Conservation (phyloP, 1,140 invertebrate species). For the Sogatella furcifera region DNA sequence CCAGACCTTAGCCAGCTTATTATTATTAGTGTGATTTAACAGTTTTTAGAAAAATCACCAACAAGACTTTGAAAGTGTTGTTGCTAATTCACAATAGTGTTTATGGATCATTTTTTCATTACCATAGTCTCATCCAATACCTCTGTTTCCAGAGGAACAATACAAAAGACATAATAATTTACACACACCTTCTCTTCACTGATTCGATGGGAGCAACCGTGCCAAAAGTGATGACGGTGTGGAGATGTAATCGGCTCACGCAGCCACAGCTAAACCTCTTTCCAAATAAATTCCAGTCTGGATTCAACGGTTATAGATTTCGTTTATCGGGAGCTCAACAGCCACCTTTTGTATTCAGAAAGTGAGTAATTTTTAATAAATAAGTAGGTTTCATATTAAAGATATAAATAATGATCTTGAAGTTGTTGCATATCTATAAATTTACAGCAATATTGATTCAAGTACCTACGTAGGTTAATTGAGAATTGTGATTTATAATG, state of each 20-base stretch:
- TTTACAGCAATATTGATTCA: too few relatives aligned
- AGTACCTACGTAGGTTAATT: too few relatives aligned
- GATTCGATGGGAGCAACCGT: conserved; percentile 53
- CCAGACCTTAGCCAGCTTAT: too few relatives aligned
- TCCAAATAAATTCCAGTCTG: conserved; percentile 48
- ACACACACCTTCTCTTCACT: conserved; percentile 53
- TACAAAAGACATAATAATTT: conserved; percentile 33
- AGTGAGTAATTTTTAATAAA: conserved; percentile 28
- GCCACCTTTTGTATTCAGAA: conserved; percentile 56
- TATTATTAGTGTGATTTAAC: too few relatives aligned
- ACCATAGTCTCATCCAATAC: too few relatives aligned
- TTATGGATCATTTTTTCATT: too few relatives aligned
- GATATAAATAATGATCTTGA: neutral
- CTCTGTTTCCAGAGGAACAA: too few relatives aligned
- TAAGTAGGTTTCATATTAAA: conserved; percentile 13
- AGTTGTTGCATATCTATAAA: conserved; percentile 14
- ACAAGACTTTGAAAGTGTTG: too few relatives aligned
- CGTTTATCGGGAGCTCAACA: conserved; percentile 49
- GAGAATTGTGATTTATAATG: too few relatives aligned
- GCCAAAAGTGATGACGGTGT: conserved; percentile 50
- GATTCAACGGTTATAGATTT: conserved; percentile 60
- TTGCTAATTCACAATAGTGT: too few relatives aligned
- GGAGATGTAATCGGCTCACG: conserved; percentile 47
- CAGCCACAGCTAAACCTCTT: conserved; percentile 48
- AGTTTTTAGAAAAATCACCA: too few relatives aligned